A percentile compares a stretch with the other conserved stretches of the same genome.
Evolutionary conservation across 2,888 invertebrate species (phyloP).

Genomic region (Copidosoma aretas): DNA sequence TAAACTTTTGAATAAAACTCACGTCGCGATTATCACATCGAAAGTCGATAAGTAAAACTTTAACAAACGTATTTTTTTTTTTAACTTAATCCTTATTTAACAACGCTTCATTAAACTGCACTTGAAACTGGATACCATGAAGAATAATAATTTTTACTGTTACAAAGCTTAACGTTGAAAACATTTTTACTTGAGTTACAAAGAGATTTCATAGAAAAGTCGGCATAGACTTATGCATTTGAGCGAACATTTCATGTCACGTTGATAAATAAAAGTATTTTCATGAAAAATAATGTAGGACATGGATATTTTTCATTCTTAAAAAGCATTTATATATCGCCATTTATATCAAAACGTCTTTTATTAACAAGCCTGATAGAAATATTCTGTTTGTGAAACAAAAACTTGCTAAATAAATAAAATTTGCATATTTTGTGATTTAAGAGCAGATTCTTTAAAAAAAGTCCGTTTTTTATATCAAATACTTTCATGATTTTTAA

Average conservation of each 20-base stretch:
- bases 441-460: constrained; percentile 12
- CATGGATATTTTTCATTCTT: no score
- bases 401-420: constrained; percentile 3
- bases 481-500: constrained; percentile 38
- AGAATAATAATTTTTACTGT: constrained; percentile 28
- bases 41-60: constrained; percentile 17
- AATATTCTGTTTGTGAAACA: constrained; percentile 3
- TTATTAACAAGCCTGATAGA: no score
- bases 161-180: constrained; percentile 16
- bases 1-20: constrained; percentile 24
- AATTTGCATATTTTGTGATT: constrained; percentile 16
- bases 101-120: constrained; percentile 16
- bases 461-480: constrained; percentile 32
- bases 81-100: constrained; percentile 3
- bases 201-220: no score
- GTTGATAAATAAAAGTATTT: no score
- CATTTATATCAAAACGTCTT: no score
- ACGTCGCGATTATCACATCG: constrained; percentile 25
- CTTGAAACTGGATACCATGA: constrained; percentile 19
- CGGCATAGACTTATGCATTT: no score
- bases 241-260: no score
- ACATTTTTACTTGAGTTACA: no score
- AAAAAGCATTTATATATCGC: no score
- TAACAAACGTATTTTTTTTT: constrained; percentile 12
- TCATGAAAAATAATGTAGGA: no score